Conservation (phyloP, 2,888 invertebrate genomes). For the Sycophila texana region DNA sequence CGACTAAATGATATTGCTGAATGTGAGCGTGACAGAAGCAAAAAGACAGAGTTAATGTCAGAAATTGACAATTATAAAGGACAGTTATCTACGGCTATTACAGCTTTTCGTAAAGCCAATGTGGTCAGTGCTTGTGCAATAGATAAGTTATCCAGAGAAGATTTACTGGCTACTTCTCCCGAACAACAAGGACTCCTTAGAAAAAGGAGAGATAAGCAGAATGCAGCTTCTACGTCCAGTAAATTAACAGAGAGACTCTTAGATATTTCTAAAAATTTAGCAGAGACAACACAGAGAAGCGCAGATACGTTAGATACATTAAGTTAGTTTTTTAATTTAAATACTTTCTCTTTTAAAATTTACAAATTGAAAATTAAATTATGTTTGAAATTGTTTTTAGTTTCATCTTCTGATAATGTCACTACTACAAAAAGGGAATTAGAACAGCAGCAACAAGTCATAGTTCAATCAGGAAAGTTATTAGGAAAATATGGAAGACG, state of each 20-base stretch:
- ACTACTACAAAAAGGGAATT: slow-evolving; percentile 87
- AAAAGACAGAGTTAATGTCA: slow-evolving; percentile 79
- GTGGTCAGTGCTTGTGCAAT: slow-evolving; percentile 86
- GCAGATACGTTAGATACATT: slow-evolving; percentile 90
- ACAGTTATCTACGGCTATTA: slow-evolving; percentile 84
- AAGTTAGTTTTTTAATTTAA: slow-evolving; percentile 69
- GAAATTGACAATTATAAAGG: slow-evolving; percentile 84
- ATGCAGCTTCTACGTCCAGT: slow-evolving; percentile 82
- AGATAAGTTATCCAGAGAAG: slow-evolving; percentile 85
- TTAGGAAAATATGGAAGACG: slow-evolving; percentile 95
- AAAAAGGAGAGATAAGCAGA: slow-evolving; percentile 82
- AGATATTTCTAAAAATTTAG: slow-evolving; percentile 89
- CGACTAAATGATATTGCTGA: slow-evolving; percentile 81
- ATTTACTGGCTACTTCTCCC: slow-evolving; percentile 79
- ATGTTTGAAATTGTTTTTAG: slow-evolving; percentile 66
- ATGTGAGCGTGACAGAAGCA: slow-evolving; percentile 78
- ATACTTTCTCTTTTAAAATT: slow-evolving; percentile 23
- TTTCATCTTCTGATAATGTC: slow-evolving; percentile 77
- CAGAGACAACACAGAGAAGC: slow-evolving; percentile 91
- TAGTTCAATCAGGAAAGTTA: slow-evolving; percentile 92
- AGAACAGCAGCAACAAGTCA: slow-evolving; percentile 89
- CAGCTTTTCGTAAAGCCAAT: slow-evolving; percentile 88
- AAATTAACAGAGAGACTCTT: slow-evolving; percentile 91
- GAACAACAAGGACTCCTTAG: slow-evolving; percentile 81
- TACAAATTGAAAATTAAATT: slow-evolving; percentile 23